Conservation (phyloP, 2,888 invertebrate species). For the Chloromyia formosa region DNA sequence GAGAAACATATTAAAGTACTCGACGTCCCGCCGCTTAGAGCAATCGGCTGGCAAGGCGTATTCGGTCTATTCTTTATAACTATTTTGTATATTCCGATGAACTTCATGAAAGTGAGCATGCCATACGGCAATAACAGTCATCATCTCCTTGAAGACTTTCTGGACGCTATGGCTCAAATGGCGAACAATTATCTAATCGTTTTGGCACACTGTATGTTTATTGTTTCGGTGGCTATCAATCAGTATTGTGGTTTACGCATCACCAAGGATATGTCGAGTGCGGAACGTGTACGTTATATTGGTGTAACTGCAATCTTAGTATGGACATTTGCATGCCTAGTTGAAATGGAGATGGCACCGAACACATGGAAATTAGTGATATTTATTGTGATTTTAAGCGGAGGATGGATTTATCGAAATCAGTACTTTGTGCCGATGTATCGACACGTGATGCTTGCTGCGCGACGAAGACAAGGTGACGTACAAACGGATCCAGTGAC, state of each 20-base stretch:
- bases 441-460: conserved; percentile 54
- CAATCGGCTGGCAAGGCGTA: conserved; percentile 92
- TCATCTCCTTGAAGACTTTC: conserved; percentile 81
- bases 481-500: conserved; percentile 51
- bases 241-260: conserved; percentile 92
- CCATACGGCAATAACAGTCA: conserved; percentile 81
- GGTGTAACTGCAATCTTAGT: conserved; percentile 89
- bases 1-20: conserved; percentile 86
- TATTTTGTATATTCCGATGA: conserved; percentile 78
- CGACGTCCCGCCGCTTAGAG: conserved; percentile 89
- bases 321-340: conserved; percentile 80
- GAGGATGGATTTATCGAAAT: conserved; percentile 86
- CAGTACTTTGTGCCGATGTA: conserved; percentile 63
- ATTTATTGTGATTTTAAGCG: conserved; percentile 77
- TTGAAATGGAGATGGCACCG: conserved; percentile 67
- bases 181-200: conserved; percentile 69
- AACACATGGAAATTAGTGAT: conserved; percentile 75
- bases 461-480: conserved; percentile 56
- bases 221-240: conserved; percentile 90
- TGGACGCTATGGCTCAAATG: conserved; percentile 87
- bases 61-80: conserved; percentile 75
- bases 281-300: conserved; percentile 89
- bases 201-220: conserved; percentile 73
- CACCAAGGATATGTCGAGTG: conserved; percentile 92
- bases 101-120: conserved; percentile 78